Evolutionary conservation across 2,797 vertebrate genomes (phyloP).

Genomic region (Calcarius lapponicus): DNA sequence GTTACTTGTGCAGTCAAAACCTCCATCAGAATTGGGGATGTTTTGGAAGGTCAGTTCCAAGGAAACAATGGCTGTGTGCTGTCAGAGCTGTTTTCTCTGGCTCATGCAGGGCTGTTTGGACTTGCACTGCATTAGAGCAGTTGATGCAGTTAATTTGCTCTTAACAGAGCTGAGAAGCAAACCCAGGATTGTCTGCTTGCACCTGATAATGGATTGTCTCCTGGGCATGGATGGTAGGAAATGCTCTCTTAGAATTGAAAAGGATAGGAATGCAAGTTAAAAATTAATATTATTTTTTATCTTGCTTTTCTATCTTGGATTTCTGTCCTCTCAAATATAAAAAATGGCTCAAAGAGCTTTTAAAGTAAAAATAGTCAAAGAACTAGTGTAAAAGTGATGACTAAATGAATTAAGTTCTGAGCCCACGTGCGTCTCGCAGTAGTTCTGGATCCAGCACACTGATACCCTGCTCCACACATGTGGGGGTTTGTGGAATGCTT

Average conservation of each 20-base stretch:
- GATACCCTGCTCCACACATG: neutral
- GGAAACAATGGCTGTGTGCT: constrained; percentile 24
- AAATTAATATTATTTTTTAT: neutral
- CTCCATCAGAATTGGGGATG: neutral
- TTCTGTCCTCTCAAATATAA: neutral
- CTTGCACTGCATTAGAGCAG: neutral
- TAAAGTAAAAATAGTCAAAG: constrained; percentile 21
- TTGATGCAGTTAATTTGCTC: constrained; percentile 33
- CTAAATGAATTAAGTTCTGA: constrained; percentile 45
- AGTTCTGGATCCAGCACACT: neutral
- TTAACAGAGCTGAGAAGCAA: constrained; percentile 10
- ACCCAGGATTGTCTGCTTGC: neutral
- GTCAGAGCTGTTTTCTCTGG: constrained; percentile 25
- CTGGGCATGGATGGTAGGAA: neutral
- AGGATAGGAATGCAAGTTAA: neutral
- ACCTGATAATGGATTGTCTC: neutral
- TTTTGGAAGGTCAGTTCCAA: constrained; percentile 40
- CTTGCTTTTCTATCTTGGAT: neutral
- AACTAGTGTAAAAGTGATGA: constrained; percentile 9
- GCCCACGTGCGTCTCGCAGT: neutral
- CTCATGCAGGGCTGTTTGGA: constrained; percentile 4
- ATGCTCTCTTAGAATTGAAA: neutral
- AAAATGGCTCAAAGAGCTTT: constrained; percentile 2
- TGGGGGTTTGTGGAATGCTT: constrained; percentile 37
- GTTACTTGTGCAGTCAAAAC: neutral